Base-by-base conservation (phyloP, 2,113 vertebrate species). In the Ageneiosus marmoratus region DNA sequence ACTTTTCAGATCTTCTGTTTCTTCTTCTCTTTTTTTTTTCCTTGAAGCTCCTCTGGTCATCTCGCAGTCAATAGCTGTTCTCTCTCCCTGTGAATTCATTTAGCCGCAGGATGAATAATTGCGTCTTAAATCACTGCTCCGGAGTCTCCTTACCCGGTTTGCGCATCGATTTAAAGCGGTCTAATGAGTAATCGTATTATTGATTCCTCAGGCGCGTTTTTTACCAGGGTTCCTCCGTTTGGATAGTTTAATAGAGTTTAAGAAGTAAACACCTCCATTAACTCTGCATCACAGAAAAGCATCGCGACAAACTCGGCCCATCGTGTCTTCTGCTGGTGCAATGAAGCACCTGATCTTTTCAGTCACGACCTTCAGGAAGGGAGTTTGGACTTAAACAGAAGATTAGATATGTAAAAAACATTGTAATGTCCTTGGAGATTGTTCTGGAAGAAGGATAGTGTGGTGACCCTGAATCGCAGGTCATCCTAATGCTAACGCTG, bases 211-310 rank as follows among this genome's bases (percentile, higher is more conserved):
- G 58, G 76, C 51, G 12, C 16, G 24, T 58, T n/a, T 78, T 74
- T 50, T 63, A 76, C 80, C 53, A 58, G 60, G 24, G 67, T 80
- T 79, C 77, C 34, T 82, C 41, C 27, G 34, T 82, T 84, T 53
- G 75, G 76, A 81, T 60, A 53, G 65, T 84, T 70, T 83, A 87
- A 85, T 85, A 69, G 80, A 82, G 79, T 87, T 82, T 60, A 34
- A 76, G 83, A 27, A 72, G 81, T 84, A 87, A 87, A 87, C 76
- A 72, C 56, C 48, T 81, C 48, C 76, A 80, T 85, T 83, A 70
- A 79, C 72, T 76, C 55, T 13, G 55, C 13, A 16, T 22, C 69
- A 65, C 77, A 46, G 50, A 70, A 18, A 62, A 76, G 55, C 27
- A 81, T 70, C 67, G 69, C 44, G 29, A 37, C 44, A 53, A 37